Conservation (phyloP, 2,797 vertebrate species). For the Phoeniculus purpureus region DNA sequence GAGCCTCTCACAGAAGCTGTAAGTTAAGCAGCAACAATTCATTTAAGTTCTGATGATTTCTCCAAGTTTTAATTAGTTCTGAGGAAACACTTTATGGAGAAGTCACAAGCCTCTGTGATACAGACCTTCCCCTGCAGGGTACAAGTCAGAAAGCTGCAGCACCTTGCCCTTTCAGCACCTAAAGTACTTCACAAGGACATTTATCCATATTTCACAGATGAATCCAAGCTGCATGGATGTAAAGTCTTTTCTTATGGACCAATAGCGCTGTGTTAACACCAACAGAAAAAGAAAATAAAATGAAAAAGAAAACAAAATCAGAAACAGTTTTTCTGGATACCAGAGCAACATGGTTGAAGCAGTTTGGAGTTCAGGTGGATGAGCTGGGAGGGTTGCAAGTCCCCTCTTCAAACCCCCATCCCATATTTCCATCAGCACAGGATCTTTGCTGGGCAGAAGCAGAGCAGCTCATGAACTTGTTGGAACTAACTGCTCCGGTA, state of each 20-base stretch:
- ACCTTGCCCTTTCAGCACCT: not conserved
- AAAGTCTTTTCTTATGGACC: not conserved
- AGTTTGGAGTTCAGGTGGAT: fast-evolving
- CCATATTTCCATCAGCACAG: fast-evolving
- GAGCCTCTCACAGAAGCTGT: conserved; percentile 42
- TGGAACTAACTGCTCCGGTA: not conserved
- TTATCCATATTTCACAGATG: not conserved
- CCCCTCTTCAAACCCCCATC: not conserved
- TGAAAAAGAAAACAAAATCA: fast-evolving
- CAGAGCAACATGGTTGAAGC: not conserved
- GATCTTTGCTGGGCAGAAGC: not conserved
- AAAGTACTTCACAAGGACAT: not conserved
- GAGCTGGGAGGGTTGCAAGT: not conserved
- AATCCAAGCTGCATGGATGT: not conserved
- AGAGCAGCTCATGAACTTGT: fast-evolving
- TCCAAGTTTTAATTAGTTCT: conserved; percentile 61
- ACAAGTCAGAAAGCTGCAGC: not conserved
- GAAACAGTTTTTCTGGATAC: not conserved
- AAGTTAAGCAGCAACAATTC: conserved; percentile 43
- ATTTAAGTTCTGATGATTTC: conserved; percentile 37
- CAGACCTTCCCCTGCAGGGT: not conserved
- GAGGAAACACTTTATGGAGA: conserved; percentile 25
- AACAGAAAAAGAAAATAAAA: not conserved
- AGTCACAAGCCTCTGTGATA: not conserved
- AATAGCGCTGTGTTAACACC: not conserved